phyloP scores from a whole-genome alignment of 2,888 invertebrate genomes.

The Watsonalla cultraria region DNA sequence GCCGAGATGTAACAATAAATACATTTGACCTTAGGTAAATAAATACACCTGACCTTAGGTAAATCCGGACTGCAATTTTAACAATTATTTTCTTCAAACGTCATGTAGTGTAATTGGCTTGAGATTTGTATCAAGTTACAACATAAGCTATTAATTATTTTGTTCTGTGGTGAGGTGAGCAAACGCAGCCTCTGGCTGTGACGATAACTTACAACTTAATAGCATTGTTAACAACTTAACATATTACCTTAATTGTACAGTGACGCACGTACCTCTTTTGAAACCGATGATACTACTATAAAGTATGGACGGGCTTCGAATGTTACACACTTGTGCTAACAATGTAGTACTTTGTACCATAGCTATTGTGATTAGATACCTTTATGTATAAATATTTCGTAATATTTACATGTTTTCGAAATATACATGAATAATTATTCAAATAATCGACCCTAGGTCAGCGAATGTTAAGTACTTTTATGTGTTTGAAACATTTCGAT shows the following conservation, averaged over 20 bases:
- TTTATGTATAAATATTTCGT: no score
- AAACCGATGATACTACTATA: no score
- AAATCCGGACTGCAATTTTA: not conserved
- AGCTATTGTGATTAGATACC: not conserved
- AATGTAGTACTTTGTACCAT: no score
- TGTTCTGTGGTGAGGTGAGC: constrained; percentile 2
- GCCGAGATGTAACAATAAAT: not conserved
- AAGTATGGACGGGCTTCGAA: no score
- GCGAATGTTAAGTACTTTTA: no score
- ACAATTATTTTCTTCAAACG: not conserved
- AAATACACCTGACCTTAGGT: not conserved
- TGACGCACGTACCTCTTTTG: not conserved
- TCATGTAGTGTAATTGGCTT: not conserved
- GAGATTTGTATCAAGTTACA: not conserved
- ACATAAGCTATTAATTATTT: not conserved
- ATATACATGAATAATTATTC: no score
- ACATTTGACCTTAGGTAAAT: not conserved
- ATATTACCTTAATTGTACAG: constrained; percentile 3
- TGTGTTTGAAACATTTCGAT: no score
- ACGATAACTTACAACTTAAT: constrained; percentile 27
- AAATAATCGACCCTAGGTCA: no score
- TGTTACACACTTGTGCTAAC: no score
- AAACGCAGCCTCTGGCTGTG: constrained; percentile 11
- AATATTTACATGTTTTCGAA: no score
- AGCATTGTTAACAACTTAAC: constrained; percentile 23